Evolutionary conservation across 64 coral and sea anemone genomes (phyloP), one percentile per base, ranked within the genome.

Genomic region (Platygyra sinensis): DNA sequence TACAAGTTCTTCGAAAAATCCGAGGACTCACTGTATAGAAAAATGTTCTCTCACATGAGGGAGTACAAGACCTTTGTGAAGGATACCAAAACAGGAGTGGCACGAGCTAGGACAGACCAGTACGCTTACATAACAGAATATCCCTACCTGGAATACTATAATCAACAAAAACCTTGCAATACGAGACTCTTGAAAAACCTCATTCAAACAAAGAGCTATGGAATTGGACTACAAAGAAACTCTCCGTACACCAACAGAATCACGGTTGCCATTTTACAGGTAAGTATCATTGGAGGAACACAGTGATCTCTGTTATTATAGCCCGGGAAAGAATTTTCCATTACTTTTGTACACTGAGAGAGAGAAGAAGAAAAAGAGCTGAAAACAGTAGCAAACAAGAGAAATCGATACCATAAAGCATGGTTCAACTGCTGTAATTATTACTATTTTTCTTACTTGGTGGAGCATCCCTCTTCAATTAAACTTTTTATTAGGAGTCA

Each of bases 111-210:
- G 74, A 86, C 52, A 27, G 91, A 78, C 55, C 29, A 87, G 15
- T 99, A 96, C 50, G 97, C 97, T 15, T 99, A 96, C 27, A 76
- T 99, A 38, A 99, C 94, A 1, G 97, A 99, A 42, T 76, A 93
- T 17, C 93, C 93, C 0, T 91, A 91, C 63, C 60, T 95, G 14
- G 93, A 95, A 9, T 87, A 95, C 36, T 91, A 91, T 52, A 88
- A 95, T n/a, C 83, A 96, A 77, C 84, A 80, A 33, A 49, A 89
- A 62, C 97, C 97, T 12, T 99, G 97, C 52, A 94, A 99, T 20
- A 99, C 97, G 0, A 91, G 69, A 63, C 73, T 99, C 11, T 59
- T 99, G 51, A 85, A 93, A 7, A 96, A 99, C 57, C 38, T 99
- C 49, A 29, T 99, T 10, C 87, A 95, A 52, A 79, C 91, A 14